Evolutionary conservation across 2,113 vertebrate species (phyloP), one percentile per base, ranked within the genome.

Genomic region (Empidonax alnorum): DNA sequence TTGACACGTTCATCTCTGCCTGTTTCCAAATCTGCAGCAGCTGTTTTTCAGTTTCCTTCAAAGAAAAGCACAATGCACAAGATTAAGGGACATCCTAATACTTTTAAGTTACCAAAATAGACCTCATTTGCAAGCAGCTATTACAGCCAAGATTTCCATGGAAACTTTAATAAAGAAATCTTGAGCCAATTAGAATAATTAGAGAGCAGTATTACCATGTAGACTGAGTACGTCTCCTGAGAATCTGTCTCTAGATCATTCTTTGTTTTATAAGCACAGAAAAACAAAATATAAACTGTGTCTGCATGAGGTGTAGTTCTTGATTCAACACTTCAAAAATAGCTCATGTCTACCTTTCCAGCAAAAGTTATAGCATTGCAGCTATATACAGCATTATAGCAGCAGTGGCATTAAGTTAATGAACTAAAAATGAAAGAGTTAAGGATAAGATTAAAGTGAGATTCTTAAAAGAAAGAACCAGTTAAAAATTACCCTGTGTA

Each of bases 91-190:
- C 41, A 56, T 22, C 46, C 21, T 39, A 33, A 16, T 90, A n/a
- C 37, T 68, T 94, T 33, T 52, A 66, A 86, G 15, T 42, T 84
- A 23, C 66, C 63, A 49, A 79, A 87, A 66, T 31, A 75, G 80
- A 52, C 3, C 4, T 9, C 19, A 14, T 65, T 76, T 87, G 58
- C 22, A 85, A 80, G 41, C 50, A 55, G 41, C 50, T 89, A 12
- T 73, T 66, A 35, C 22, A 93, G 58, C 16, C 71, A 91, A 46
- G 17, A 87, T 94, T 91, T 91, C 87, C 63, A 85, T 89, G 72
- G 87, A 69, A 94, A 94, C 80, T 76, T 71, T 73, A 69, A 81
- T 91, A 92, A 67, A 89, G 56, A 87, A 76, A 73, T 89, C 68
- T 94, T 77, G n/a, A 71, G 44, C 50, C 53, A 87, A n/a, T 89